These are phyloP conservation scores for Antigone vipio DNA, from an alignment of 2,113 vertebrate genomes.

Conservation along the genomic window DNA sequence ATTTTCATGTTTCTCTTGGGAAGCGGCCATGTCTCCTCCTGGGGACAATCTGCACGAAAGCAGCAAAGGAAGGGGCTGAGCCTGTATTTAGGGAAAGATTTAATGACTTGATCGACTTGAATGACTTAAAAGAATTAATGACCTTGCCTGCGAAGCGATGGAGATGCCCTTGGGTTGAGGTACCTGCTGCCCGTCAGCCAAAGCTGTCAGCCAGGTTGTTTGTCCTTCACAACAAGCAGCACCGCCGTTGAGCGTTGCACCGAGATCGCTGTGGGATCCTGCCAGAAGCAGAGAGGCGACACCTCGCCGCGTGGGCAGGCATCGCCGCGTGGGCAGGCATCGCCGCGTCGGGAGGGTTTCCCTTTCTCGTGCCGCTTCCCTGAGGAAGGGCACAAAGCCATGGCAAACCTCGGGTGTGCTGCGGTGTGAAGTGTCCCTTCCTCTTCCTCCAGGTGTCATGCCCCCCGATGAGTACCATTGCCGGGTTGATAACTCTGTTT, in stretches of 20 bases:
- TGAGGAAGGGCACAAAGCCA: rapidly evolving
- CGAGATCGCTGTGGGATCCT: rapidly evolving
- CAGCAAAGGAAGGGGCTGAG: background rate
- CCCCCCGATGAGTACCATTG: constrained; percentile 91
- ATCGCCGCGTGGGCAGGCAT: rapidly evolving
- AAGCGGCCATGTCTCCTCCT: background rate
- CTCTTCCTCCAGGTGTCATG: constrained; percentile 84
- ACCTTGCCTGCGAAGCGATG: background rate
- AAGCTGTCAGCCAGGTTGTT: background rate
- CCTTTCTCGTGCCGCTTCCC: rapidly evolving
- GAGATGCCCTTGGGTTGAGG: background rate
- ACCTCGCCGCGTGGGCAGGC: rapidly evolving
- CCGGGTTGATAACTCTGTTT: constrained; percentile 87
- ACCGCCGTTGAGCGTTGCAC: rapidly evolving
- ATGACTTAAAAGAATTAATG: background rate
- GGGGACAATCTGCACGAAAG: background rate
- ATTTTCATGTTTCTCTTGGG: background rate
- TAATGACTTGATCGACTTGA: too few species aligned
- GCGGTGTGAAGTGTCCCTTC: background rate
- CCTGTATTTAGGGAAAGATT: background rate
- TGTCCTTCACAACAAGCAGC: background rate
- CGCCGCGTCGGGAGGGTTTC: rapidly evolving
- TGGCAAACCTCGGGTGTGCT: rapidly evolving
- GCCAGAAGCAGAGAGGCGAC: background rate
- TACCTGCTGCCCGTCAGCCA: background rate